Base-by-base conservation (phyloP, 1,140 invertebrate genomes). In the Leptinotarsa texana region DNA sequence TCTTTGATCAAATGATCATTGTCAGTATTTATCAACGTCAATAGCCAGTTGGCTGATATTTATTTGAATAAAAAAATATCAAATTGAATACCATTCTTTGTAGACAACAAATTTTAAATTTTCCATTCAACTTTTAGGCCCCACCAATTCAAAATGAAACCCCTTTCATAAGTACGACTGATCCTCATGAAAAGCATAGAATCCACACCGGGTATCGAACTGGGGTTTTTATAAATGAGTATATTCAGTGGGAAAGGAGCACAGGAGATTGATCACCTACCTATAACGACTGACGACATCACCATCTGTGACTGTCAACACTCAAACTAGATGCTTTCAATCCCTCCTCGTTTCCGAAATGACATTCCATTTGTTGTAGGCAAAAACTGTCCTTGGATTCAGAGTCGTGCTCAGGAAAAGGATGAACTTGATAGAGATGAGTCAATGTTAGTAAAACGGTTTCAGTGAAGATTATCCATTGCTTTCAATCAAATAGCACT, bases 301-400 rank as follows among this genome's bases (percentile, higher is more conserved):
- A 47, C 69, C 48, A 70, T 70, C 69, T 70, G 69, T 70, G 69
- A 70, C 47, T 70, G 69, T 70, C 69, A 70, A 57, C 69, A 70
- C 49, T 47, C 24, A 27, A 27, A 70, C 47, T 70, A 48, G 51
- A 70, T 61, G 69, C 69, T 70, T 61, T 57, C 69, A 47, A 70
- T 70, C 69, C 69, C 48, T 24, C 51, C 69, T 70, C 69, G 69
- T 70, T 70, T 57, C 49, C 48, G 49, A 70, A 68, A 68, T 70
- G 49, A 47, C 24, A 24, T 17, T 13, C 47, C 69, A 70, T 70
- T 70, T 70, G 69, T 61, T 57, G 51, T 57, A 8, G 17, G 51
- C 51, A 57, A 57, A 57, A 57, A 57, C 15, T 57, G 51, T 57
- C 51, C n/a, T 6, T 57, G 15, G 13, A 57, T 18, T 18, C 51